phyloP scores from a whole-genome alignment of 2,888 invertebrate species.

The Diabrotica balteata region DNA sequence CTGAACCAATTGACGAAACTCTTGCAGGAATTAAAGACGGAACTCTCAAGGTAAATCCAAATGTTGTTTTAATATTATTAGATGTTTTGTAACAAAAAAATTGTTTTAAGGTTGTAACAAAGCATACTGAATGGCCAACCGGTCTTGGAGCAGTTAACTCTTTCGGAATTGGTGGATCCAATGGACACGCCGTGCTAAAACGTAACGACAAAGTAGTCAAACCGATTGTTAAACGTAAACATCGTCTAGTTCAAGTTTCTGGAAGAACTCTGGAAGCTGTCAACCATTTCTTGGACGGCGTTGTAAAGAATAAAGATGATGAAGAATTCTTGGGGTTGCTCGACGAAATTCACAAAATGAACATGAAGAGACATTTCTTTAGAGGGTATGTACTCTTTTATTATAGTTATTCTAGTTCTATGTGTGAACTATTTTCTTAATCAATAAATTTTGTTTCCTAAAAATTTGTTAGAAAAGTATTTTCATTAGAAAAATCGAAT shows the following conservation, averaged over 20 bases:
- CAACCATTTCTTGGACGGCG: constrained; percentile 66
- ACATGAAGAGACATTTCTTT: constrained; percentile 74
- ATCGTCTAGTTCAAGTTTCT: constrained; percentile 60
- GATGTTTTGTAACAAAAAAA: no score
- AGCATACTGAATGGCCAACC: constrained; percentile 61
- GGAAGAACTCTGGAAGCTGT: constrained; percentile 80
- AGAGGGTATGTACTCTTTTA: constrained; percentile 69
- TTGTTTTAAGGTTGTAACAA: constrained; percentile 59
- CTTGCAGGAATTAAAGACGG: constrained; percentile 63
- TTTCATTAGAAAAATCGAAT: no score
- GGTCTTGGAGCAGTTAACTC: constrained; percentile 68
- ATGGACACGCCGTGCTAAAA: constrained; percentile 62
- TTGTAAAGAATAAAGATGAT: constrained; percentile 66
- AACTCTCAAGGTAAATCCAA: constrained; percentile 54
- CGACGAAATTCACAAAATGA: constrained; percentile 71
- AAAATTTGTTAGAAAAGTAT: no score
- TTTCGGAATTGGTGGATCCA: constrained; percentile 71
- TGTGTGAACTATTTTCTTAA: no score
- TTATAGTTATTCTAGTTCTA: no score
- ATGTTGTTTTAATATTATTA: no score
- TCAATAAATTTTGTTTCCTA: no score
- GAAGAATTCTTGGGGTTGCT: constrained; percentile 75
- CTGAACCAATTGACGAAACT: constrained; percentile 64
- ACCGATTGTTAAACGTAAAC: constrained; percentile 40
- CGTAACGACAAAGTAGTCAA: constrained; percentile 43